Evolutionary conservation across 2,113 vertebrate genomes (phyloP).

Genomic region (Rhineura floridana): DNA sequence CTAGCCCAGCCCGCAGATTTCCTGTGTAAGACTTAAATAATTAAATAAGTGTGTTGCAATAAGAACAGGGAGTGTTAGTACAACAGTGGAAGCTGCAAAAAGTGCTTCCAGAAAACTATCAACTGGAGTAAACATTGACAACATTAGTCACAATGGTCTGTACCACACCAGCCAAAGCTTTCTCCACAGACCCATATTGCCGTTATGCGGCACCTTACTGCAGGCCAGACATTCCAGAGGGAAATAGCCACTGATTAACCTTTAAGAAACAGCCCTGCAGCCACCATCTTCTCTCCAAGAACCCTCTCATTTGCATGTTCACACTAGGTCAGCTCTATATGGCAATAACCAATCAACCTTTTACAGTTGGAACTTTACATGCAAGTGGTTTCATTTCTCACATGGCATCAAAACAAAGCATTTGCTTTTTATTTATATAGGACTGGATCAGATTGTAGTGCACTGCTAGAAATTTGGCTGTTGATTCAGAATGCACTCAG

Average conservation of each 20-base stretch:
- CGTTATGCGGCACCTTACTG: neutral
- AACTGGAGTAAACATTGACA: neutral
- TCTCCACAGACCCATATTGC: neutral
- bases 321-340: neutral
- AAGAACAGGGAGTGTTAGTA: neutral
- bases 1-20: neutral
- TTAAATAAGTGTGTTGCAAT: neutral
- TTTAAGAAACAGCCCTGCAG: neutral
- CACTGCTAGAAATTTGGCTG: neutral
- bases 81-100: neutral
- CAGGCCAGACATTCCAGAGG: neutral
- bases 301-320: too few relatives aligned
- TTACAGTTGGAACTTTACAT: neutral
- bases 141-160: neutral
- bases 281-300: too few relatives aligned
- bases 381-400: neutral
- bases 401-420: neutral
- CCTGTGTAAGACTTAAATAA: neutral
- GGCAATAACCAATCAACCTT: neutral
- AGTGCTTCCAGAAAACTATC: neutral
- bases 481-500: neutral
- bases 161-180: neutral
- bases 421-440: constrained; percentile 22
- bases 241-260: neutral
- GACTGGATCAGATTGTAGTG: neutral